Evolutionary conservation across 2,888 invertebrate genomes (phyloP).

Genomic region (Melanophora roralis): DNA sequence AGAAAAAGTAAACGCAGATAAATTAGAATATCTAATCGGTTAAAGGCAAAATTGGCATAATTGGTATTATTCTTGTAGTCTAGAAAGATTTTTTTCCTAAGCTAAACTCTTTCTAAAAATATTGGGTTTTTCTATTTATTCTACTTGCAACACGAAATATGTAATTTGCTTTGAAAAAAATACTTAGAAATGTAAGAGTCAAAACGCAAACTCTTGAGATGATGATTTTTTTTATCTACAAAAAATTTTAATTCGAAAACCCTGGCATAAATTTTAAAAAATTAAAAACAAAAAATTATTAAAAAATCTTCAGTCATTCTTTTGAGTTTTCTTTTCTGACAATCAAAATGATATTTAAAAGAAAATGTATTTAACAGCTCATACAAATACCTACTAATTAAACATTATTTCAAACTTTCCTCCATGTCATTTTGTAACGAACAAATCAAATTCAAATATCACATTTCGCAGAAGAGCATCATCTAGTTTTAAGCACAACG

Average conservation of each 20-base stretch:
- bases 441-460: conserved; percentile 7
- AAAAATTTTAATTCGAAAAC: background rate
- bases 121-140: background rate
- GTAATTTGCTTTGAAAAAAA: conserved; percentile 35
- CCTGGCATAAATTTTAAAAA: no score
- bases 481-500: conserved; percentile 94
- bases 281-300: background rate
- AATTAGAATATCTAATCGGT: background rate
- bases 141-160: conserved; percentile 13
- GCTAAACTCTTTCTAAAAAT: background rate
- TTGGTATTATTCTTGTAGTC: background rate
- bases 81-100: conserved; percentile 13
- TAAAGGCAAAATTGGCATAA: background rate
- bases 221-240: conserved; percentile 3
- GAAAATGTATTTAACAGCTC: background rate
- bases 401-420: conserved; percentile 40
- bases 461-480: conserved; percentile 81
- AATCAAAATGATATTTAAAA: background rate
- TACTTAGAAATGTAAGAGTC: background rate
- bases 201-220: conserved; percentile 14
- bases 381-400: conserved; percentile 32
- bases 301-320: background rate
- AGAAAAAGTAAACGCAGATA: background rate
- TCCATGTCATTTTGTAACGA: conserved; percentile 25
- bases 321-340: conserved; percentile 1